Conservation (phyloP, 2,113 vertebrate genomes). For the Myxocyprinus asiaticus region DNA sequence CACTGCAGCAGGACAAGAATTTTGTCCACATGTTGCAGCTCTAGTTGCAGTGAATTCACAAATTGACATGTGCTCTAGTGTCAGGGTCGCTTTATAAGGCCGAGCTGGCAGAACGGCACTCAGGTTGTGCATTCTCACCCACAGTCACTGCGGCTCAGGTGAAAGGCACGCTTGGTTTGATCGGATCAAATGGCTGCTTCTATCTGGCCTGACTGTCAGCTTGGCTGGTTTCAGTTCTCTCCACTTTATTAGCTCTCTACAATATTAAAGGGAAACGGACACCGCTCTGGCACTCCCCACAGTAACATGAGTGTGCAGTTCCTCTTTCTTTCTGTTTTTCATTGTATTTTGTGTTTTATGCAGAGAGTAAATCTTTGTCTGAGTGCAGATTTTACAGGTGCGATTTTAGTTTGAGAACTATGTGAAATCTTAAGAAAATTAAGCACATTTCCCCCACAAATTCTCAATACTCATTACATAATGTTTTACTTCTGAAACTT, state of each 20-base stretch:
- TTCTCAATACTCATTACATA: too few relatives aligned
- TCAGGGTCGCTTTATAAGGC: slow-evolving; percentile 12
- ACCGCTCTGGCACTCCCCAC: slow-evolving; percentile 42
- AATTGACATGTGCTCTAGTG: neutral
- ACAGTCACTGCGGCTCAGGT: slow-evolving; percentile 48
- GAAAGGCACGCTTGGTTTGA: slow-evolving; percentile 32
- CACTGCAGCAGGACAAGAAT: neutral
- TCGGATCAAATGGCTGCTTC: slow-evolving; percentile 50
- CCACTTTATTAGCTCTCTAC: slow-evolving; percentile 57
- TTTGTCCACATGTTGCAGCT: neutral
- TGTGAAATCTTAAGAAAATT: too few relatives aligned
- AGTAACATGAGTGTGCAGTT: slow-evolving; percentile 61
- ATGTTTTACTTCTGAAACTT: too few relatives aligned
- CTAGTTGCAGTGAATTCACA: slow-evolving; percentile 7
- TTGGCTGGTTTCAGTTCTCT: slow-evolving; percentile 56
- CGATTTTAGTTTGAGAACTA: neutral
- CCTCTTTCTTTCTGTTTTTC: slow-evolving; percentile 51
- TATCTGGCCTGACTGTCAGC: slow-evolving; percentile 45
- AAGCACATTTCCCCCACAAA: too few relatives aligned
- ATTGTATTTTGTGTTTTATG: slow-evolving; percentile 16
- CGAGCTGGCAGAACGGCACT: slow-evolving; percentile 7
- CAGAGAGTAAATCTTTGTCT: neutral
- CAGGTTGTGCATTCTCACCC: slow-evolving; percentile 39
- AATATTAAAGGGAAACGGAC: slow-evolving; percentile 65
- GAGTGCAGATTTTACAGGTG: neutral